phyloP scores from a whole-genome alignment of 2,797 vertebrate species.

The Picus viridis region DNA sequence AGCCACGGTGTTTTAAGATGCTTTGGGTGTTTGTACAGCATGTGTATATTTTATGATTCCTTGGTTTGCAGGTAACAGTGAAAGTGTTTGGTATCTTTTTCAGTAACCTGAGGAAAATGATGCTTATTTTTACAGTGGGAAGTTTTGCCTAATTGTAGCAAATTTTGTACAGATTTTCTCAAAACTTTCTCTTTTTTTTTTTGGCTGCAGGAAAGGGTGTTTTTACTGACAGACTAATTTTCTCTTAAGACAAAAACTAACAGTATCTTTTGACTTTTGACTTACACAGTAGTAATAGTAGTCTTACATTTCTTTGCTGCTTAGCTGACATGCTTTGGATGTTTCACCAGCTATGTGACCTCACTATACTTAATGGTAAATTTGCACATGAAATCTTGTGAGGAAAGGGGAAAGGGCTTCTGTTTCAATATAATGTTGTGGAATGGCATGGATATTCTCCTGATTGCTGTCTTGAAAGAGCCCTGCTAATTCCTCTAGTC shows the following conservation, averaged over 20 bases:
- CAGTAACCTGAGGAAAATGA: neutral
- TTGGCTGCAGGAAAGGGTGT: neutral
- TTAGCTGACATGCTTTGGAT: neutral
- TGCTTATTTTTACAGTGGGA: neutral
- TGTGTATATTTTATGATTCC: neutral
- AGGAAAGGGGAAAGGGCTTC: neutral
- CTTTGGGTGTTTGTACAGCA: neutral
- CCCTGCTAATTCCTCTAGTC: neutral
- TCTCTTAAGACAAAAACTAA: neutral
- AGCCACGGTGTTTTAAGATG: neutral
- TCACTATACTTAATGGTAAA: neutral
- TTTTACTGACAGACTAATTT: neutral
- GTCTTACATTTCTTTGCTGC: neutral
- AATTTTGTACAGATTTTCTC: neutral
- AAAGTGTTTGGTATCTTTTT: neutral
- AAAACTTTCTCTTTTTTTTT: neutral
- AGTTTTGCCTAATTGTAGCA: neutral
- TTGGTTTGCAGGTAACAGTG: neutral
- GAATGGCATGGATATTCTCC: neutral
- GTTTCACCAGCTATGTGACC: neutral
- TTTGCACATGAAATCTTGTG: neutral
- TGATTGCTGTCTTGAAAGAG: neutral
- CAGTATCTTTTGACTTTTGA: neutral
- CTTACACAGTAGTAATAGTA: neutral
- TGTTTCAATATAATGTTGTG: neutral